Base-by-base conservation (phyloP, 2,888 invertebrate species). In the Phyto melanocephala region DNA sequence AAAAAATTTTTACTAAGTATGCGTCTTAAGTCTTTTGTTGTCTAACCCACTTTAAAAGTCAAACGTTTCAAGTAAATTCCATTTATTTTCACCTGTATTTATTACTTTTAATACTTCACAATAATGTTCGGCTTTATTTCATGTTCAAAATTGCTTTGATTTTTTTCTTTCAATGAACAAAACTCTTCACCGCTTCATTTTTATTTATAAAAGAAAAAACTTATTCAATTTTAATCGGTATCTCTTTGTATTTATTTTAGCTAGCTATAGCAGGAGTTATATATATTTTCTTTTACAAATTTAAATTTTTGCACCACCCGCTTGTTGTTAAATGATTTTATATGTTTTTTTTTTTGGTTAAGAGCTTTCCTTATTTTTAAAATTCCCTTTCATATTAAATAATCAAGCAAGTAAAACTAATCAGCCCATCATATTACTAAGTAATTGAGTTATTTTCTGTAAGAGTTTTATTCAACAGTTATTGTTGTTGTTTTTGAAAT, bases 341-440 rank as follows among this genome's bases (percentile, higher is more conserved):
- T 79, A 74, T 75, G 20, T 47, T 65, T 72, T 45, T 28, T 37
- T 63, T 75, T n/a, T n/a, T n/a, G n/a, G n/a, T n/a, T 42, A 67
- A 67, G 42, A 40, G 76, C 42, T 76, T 76, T 80, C n/a, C 15
- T 70, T 79, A 24, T 35, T n/a, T n/a, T n/a, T 75, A 40, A 82
- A 82, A 75, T 82, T 75, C 82, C 70, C 82, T 82, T 78, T 82
- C 74, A 71, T 79, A 71, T 81, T 78, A 74, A 81, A 81, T 81
- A 81, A 81, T 77, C 60, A 42, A 54, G 10, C 28, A 50, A 62
- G 17, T 42, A 40, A n/a, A 40, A 40, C 20, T 13, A 50, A 11
- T 5, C 17, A 60, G 42, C 65, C 52, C 72, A 72, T 79, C 65
- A 52, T 52, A 72, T 79, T 70, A 79, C 58, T 42, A 45, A 35